These are phyloP conservation scores for Leptinotarsa peninsularis DNA, from an alignment of 2,888 invertebrate genomes.

Conservation along the genomic window DNA sequence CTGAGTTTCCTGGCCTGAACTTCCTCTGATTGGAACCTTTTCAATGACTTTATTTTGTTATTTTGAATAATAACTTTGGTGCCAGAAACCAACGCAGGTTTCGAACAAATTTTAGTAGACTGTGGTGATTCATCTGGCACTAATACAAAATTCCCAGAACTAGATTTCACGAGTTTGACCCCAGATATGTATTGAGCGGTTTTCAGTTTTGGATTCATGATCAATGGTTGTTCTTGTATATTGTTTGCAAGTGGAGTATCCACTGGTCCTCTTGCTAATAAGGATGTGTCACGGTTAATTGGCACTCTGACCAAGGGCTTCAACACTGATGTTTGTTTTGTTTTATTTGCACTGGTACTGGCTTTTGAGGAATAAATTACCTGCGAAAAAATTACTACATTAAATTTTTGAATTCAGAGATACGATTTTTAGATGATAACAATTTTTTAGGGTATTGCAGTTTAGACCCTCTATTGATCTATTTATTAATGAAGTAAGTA, in stretches of 20 bases:
- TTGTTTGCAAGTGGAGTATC: not conserved
- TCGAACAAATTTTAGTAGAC: not conserved
- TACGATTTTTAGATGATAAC: too few species aligned
- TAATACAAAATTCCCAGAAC: constrained; percentile 28
- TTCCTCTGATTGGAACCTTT: not conserved
- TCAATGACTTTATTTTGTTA: constrained; percentile 16
- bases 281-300: not conserved
- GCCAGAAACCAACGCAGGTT: not conserved
- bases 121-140: constrained; percentile 8
- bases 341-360: constrained; percentile 1
- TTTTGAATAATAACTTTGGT: constrained; percentile 9
- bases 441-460: too few species aligned
- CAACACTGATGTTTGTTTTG: constrained; percentile 31
- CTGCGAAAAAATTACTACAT: constrained; percentile 23
- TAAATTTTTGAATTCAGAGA: not conserved
- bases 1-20: constrained; percentile 2
- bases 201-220: not conserved
- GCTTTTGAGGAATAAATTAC: not conserved
- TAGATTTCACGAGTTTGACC: constrained; percentile 35
- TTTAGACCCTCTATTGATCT: too few species aligned
- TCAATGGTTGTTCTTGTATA: not conserved
- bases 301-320: constrained; percentile 28
- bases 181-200: constrained; percentile 30
- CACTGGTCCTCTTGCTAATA: constrained; percentile 1
- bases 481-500: too few species aligned